These are phyloP conservation scores for Arctia plantaginis DNA, from an alignment of 2,888 invertebrate genomes.

Conservation along the genomic window DNA sequence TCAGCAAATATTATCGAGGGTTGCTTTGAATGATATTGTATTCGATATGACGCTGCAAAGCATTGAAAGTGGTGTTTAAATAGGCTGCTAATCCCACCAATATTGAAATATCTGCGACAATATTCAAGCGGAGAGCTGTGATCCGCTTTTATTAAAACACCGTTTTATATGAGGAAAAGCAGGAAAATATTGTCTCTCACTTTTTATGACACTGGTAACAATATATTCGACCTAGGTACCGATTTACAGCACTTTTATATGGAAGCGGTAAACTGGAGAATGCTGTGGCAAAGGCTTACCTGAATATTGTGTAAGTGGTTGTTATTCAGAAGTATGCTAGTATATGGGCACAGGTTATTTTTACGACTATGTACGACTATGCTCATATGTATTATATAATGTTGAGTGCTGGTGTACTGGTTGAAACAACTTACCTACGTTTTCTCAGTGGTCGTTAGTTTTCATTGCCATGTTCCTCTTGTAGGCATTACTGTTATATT, in stretches of 20 bases:
- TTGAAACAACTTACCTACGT: background rate
- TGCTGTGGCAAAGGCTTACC: constrained; percentile 1
- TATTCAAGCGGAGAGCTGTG: constrained; percentile 79
- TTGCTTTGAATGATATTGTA: constrained; percentile 81
- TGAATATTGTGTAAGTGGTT: background rate
- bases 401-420: background rate
- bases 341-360: background rate
- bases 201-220: constrained; percentile 58
- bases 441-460: background rate
- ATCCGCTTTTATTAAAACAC: constrained; percentile 85
- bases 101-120: constrained; percentile 86
- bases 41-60: constrained; percentile 77
- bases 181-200: constrained; percentile 65
- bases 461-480: background rate
- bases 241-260: constrained; percentile 49
- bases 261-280: constrained; percentile 27
- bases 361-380: background rate
- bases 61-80: constrained; percentile 83
- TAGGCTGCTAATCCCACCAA: constrained; percentile 85
- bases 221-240: constrained; percentile 48
- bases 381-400: background rate
- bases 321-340: background rate
- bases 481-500: background rate
- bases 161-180: constrained; percentile 71
- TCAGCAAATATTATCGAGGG: constrained; percentile 79